Evolutionary conservation across 2,888 invertebrate genomes (phyloP).

Genomic region (Nephrocerus scutellatus): DNA sequence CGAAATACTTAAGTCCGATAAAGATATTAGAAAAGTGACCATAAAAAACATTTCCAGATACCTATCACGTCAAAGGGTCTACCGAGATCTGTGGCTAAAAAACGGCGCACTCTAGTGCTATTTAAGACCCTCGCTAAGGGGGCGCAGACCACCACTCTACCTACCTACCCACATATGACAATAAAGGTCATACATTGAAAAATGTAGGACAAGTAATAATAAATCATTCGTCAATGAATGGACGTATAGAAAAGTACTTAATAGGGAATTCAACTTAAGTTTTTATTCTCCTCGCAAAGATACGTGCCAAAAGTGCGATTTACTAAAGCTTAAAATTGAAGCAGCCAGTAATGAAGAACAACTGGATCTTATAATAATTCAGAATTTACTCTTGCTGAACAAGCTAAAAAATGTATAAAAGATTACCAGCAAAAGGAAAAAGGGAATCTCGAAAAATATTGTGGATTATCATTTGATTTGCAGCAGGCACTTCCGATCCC

Average conservation of each 20-base stretch:
- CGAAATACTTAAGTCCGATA: conserved; percentile 3
- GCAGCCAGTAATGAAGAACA: conserved; percentile 26
- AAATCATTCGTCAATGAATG: conserved; percentile 12
- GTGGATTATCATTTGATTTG: conserved; percentile 12
- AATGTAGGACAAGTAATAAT: conserved; percentile 3
- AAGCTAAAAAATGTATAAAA: conserved; percentile 23
- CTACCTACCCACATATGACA: too few relatives aligned
- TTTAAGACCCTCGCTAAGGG: too few relatives aligned
- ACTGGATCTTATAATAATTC: conserved; percentile 21
- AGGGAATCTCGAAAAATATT: conserved; percentile 10
- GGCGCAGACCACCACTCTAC: too few relatives aligned
- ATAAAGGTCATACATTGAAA: too few relatives aligned
- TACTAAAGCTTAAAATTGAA: conserved; percentile 30
- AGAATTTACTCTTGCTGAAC: conserved; percentile 29
- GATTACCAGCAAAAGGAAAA: conserved; percentile 12
- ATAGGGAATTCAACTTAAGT: conserved; percentile 23
- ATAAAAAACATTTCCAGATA: conserved; percentile 22
- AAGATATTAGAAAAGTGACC: conserved; percentile 4
- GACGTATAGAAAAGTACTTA: conserved; percentile 19
- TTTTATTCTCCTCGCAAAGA: conserved; percentile 28
- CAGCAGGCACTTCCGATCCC: too few relatives aligned
- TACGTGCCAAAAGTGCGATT: conserved; percentile 30
- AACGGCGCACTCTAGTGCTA: too few relatives aligned
- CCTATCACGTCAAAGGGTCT: too few relatives aligned
- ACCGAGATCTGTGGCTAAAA: too few relatives aligned